These are phyloP conservation scores for Pelobates fuscus DNA, from an alignment of 2,113 vertebrate species.

Conservation along the genomic window DNA sequence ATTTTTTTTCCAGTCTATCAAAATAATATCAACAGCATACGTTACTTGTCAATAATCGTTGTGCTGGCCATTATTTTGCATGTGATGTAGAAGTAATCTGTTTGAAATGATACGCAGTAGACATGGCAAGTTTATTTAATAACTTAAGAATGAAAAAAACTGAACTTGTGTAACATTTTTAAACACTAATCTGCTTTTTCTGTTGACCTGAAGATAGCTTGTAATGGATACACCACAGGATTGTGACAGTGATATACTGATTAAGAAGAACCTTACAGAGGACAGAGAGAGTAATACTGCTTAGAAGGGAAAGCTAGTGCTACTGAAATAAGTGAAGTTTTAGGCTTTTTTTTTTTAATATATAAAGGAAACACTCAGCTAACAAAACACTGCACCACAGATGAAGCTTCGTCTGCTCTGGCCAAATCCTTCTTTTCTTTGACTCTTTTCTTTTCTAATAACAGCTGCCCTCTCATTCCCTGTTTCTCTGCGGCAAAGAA, in stretches of 20 bases:
- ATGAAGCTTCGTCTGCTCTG: constrained; percentile 79
- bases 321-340: constrained; percentile 73
- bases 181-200: no score
- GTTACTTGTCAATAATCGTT: no score
- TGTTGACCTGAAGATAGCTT: no score
- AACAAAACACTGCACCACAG: constrained; percentile 74
- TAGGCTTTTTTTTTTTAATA: constrained; percentile 64
- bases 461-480: constrained; percentile 84
- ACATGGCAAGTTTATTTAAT: no score
- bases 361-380: constrained; percentile 79
- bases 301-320: constrained; percentile 64
- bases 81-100: no score
- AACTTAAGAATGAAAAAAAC: no score
- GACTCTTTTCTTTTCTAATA: constrained; percentile 77
- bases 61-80: no score
- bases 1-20: no score
- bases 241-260: background rate
- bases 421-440: constrained; percentile 79
- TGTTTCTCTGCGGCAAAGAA: constrained; percentile 82
- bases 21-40: no score
- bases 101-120: no score
- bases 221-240: constrained; percentile 21
- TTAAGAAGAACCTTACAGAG: constrained; percentile 10
- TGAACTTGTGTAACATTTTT: no score
- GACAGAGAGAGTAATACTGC: constrained; percentile 32